phyloP scores from a whole-genome alignment of 92 coral and sea anemone species.

The Parazoanthus darwini region DNA sequence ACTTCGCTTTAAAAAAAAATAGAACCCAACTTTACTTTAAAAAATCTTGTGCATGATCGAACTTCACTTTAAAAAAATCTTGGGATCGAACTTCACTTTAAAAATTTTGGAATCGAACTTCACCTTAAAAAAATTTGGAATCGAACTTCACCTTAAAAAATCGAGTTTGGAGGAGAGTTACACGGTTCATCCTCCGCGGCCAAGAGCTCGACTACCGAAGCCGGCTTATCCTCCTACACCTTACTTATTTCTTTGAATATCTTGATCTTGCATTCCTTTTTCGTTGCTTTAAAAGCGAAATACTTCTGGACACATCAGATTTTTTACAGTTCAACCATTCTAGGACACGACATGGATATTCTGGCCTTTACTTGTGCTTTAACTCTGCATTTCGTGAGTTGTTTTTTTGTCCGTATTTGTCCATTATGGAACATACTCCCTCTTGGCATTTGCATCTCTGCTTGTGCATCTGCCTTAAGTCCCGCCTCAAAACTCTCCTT shows the following conservation, averaged over 20 bases:
- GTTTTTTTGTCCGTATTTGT: constrained; percentile 33
- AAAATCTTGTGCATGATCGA: too few relatives aligned
- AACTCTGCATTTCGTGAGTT: not conserved
- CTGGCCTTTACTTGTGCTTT: constrained; percentile 9
- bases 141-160: not conserved
- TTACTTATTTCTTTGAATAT: constrained; percentile 39
- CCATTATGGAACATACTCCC: constrained; percentile 25
- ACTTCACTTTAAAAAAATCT: too few relatives aligned
- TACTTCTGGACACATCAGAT: constrained; percentile 33
- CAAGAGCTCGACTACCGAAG: constrained; percentile 30
- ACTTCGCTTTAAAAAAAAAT: too few relatives aligned
- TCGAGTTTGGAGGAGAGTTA: constrained; percentile 10
- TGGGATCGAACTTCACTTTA: too few relatives aligned
- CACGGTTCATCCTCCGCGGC: constrained; percentile 3
- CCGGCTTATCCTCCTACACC: constrained; percentile 36
- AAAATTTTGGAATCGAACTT: not conserved
- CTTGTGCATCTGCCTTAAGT: constrained; percentile 24
- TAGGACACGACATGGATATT: constrained; percentile 33
- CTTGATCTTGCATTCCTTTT: constrained; percentile 41
- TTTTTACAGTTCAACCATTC: constrained; percentile 25
- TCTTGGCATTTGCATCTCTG: constrained; percentile 22
- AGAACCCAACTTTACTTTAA: too few relatives aligned
- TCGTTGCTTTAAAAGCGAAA: constrained; percentile 42
- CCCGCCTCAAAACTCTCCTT: constrained; percentile 3
- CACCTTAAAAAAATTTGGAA: too few relatives aligned